These are phyloP conservation scores for Danio aesculapii DNA, from an alignment of 2,797 vertebrate species.

Conservation along the genomic window DNA sequence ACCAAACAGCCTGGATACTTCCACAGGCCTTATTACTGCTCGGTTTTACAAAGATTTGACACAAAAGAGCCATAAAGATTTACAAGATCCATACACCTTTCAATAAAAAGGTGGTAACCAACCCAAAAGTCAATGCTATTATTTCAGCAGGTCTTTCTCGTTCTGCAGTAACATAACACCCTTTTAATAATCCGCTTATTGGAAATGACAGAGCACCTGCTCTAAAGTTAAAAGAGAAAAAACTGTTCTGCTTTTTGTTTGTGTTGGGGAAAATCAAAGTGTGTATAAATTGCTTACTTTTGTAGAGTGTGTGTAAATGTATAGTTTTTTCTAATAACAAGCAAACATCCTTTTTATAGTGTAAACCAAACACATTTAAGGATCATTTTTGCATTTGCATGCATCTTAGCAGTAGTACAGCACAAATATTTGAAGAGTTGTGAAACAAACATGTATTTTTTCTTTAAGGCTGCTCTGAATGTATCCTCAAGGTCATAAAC, in stretches of 20 bases:
- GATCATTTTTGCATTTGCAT: no score
- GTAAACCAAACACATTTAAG: neutral
- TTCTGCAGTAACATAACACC: constrained; percentile 57
- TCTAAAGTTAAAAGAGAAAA: constrained; percentile 8
- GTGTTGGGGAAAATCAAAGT: neutral
- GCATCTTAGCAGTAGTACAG: no score
- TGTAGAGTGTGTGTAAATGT: neutral
- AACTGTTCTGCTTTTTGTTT: neutral
- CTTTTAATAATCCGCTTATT: constrained; percentile 52
- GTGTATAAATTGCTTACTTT: neutral
- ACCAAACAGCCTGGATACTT: constrained; percentile 48
- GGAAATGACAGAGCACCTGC: constrained; percentile 50
- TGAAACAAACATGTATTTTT: no score
- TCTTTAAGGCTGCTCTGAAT: no score
- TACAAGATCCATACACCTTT: constrained; percentile 55
- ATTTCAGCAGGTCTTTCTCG: constrained; percentile 56
- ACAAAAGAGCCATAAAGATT: constrained; percentile 62
- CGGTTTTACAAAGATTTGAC: constrained; percentile 57
- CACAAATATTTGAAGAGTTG: no score
- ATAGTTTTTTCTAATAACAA: neutral
- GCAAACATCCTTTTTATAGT: neutral
- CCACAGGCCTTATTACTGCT: constrained; percentile 50
- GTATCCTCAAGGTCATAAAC: no score
- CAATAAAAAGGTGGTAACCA: constrained; percentile 48
- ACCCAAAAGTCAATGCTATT: constrained; percentile 58